These are phyloP conservation scores for Serrognathus titanus DNA, from an alignment of 2,888 invertebrate species.

Conservation along the genomic window DNA sequence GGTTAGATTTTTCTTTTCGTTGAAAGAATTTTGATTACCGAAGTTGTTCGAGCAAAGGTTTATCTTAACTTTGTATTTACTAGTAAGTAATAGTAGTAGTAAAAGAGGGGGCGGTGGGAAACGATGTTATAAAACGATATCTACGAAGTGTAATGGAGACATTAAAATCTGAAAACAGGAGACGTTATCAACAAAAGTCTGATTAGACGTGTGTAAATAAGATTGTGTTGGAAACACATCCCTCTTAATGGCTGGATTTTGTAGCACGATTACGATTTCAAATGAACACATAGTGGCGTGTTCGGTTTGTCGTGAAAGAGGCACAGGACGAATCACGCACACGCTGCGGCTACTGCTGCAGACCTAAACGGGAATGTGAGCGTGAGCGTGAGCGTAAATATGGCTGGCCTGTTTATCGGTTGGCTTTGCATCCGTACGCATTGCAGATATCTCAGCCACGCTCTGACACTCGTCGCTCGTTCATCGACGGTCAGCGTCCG, in stretches of 20 bases:
- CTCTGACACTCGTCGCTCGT: conserved; percentile 16
- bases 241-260: conserved; percentile 22
- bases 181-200: conserved; percentile 24
- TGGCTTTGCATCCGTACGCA: conserved; percentile 28
- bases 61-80: conserved; percentile 20
- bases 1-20: too few relatives aligned
- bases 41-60: not conserved
- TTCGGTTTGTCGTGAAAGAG: conserved; percentile 35
- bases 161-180: conserved; percentile 24
- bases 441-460: conserved; percentile 30
- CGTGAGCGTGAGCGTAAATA: conserved; percentile 8
- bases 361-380: conserved; percentile 24
- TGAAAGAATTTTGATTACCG: too few relatives aligned
- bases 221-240: conserved; percentile 25
- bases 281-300: conserved; percentile 42
- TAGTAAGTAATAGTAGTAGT: not conserved
- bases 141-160: conserved; percentile 23
- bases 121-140: conserved; percentile 28
- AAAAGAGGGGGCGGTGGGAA: conserved; percentile 10
- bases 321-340: conserved; percentile 34
- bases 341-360: conserved; percentile 30
- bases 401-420: conserved; percentile 1
- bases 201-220: conserved; percentile 28
- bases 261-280: conserved; percentile 31
- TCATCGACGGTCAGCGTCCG: conserved; percentile 14